phyloP scores from a whole-genome alignment of 2,888 invertebrate species.

The Polyommatus icarus region DNA sequence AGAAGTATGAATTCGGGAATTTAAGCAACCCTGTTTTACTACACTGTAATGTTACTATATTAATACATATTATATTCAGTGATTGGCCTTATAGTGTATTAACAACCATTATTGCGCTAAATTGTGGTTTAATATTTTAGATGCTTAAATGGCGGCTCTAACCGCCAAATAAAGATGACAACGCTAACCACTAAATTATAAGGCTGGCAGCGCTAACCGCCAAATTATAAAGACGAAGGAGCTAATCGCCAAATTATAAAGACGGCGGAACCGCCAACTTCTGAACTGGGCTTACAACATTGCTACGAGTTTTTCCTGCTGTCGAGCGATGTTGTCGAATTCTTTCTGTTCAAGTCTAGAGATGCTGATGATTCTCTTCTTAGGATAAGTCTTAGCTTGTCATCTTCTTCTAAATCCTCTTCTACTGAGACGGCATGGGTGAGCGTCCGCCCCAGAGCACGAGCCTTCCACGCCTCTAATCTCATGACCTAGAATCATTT shows the following conservation, averaged over 20 bases:
- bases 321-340: slow-evolving; percentile 65
- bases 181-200: background rate
- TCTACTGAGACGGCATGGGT: slow-evolving; percentile 65
- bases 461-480: slow-evolving; percentile 84
- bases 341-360: slow-evolving; percentile 55
- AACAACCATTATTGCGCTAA: background rate
- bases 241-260: background rate
- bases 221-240: background rate
- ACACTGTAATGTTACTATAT: slow-evolving; percentile 4
- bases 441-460: slow-evolving; percentile 74
- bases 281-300: slow-evolving; percentile 1
- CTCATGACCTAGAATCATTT: slow-evolving; percentile 83
- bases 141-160: background rate
- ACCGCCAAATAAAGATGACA: background rate
- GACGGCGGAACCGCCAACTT: background rate
- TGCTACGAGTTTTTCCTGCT: slow-evolving; percentile 40
- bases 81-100: background rate
- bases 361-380: slow-evolving; percentile 67
- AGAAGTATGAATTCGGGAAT: background rate
- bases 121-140: background rate
- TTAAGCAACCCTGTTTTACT: slow-evolving; percentile 3
- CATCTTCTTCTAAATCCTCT: slow-evolving; percentile 69
- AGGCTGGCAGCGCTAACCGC: background rate
- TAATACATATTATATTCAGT: background rate
- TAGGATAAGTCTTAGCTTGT: slow-evolving; percentile 62